Evolutionary conservation across 2,113 vertebrate genomes (phyloP), one percentile per base, ranked within the genome.

Genomic region (Suncus etruscus): DNA sequence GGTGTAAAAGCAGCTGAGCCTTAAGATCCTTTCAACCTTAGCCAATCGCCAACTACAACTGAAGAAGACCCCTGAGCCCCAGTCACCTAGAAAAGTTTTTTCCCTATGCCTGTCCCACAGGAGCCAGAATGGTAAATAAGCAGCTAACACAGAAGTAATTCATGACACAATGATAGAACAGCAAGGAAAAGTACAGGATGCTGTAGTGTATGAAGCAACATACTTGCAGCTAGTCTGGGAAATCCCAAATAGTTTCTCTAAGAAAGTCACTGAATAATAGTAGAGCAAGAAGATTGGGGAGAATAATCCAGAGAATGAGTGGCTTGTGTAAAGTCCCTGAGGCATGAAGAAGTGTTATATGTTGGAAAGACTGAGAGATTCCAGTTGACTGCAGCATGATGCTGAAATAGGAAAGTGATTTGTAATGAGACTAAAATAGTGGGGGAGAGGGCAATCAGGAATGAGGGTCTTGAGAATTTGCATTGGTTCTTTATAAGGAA

Each of bases 401-500:
- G 66, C 70, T 50, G 73, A 74, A 77, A n/a, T 61, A 74, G 18
- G 68, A 76, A 45, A 73, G 50, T 80, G 31, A 32, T 78, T 90
- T 31, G 12, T 15, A 73, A 68, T 77, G 22, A 63, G 48, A 45
- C 39, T 20, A 7, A 29, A 63, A 12, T 11, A 20, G 54, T 22
- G 20, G 31, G 8, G 27, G 61, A 9, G 45, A 3, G 11, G 22
- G 50, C 16, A 24, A 5, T 12, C 18, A 25, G 16, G 73, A n/a
- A n/a, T 5, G 22, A 75, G 14, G 11, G 68, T 61, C 76, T 32
- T 27, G 51, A 85, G 74, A 75, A 79, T 69, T 65, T 20, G 16
- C n/a, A 83, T 69, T 74, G 39, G 47, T 25, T 95, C 78, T 95
- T 86, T 39, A 22, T 65, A 48, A 68, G 66, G 58, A 89, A 27